Conservation (phyloP, 2,797 vertebrate genomes). For the Takifugu rubripes region DNA sequence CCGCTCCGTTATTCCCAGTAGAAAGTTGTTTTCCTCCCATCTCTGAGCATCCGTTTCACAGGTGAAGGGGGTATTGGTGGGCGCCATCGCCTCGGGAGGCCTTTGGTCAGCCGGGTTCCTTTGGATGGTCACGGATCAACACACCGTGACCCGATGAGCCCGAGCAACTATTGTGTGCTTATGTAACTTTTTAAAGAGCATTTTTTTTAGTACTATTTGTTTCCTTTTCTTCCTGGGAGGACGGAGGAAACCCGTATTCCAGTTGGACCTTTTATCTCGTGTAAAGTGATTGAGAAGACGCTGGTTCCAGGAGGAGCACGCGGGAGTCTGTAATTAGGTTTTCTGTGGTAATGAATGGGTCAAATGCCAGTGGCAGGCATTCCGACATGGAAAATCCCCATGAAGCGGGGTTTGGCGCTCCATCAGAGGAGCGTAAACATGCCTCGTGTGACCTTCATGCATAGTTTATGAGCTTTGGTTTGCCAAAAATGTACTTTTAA, state of each 20-base stretch:
- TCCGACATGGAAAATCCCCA: slow-evolving; percentile 17
- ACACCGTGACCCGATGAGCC: too few species aligned
- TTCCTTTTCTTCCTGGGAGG: too few species aligned
- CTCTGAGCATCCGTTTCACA: not conserved
- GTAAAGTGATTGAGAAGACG: slow-evolving; percentile 47
- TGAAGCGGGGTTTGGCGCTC: slow-evolving; percentile 2
- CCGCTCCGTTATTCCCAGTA: slow-evolving; percentile 5
- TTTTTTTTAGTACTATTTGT: too few species aligned
- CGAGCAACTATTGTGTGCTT: too few species aligned
- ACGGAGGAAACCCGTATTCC: too few species aligned
- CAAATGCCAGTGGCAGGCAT: slow-evolving; percentile 38
- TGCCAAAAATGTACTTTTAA: not conserved
- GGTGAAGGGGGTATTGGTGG: not conserved
- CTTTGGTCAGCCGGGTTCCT: too few species aligned
- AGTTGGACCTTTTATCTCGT: slow-evolving; percentile 33
- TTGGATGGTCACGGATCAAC: too few species aligned
- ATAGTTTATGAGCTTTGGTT: slow-evolving; percentile 4
- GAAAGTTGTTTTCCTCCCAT: slow-evolving; percentile 1
- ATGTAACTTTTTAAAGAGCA: too few species aligned
- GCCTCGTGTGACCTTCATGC: not conserved
- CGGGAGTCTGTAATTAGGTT: slow-evolving; percentile 67
- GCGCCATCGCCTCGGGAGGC: too few species aligned
- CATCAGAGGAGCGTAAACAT: slow-evolving; percentile 15
- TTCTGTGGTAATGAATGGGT: slow-evolving; percentile 65
- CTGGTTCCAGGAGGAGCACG: slow-evolving; percentile 50